Base-by-base conservation (phyloP, 2,888 invertebrate genomes). In the Heliconius hortense region DNA sequence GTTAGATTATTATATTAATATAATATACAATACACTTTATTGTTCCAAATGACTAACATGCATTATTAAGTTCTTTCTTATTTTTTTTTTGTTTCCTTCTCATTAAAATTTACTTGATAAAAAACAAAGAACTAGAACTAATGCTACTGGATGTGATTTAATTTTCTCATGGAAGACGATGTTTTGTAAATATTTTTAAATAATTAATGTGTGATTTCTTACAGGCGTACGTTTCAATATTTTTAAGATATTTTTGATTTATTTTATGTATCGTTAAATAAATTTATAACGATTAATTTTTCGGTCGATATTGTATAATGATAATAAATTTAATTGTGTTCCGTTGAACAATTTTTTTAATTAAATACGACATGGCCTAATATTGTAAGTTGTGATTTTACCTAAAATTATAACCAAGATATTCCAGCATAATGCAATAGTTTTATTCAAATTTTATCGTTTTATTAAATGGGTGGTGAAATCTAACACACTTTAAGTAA, bases 341-440 rank as follows among this genome's bases (percentile, higher is more conserved):
- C 66, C 39, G 90, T 89, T 88, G 84, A 86, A 87, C 92, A 92
- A 92, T 92, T 93, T 92, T 93, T 93, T 93, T 92, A 71, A 76
- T 93, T 92, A 92, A 88, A 91, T 93, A 93, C 91, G 92, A 92
- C 92, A 91, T 92, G 91, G 92, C 90, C 90, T 92, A 91, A 91
- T 92, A 93, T 89, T 91, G 92, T 91, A 93, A 91, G 91, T 92
- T 93, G 24, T 66, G 39, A 93, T 93, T 92, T 56, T 91, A 93
- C 87, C 88, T 93, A 89, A 94, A 94, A 93, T 93, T 94, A 94
- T 93, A 92, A 91, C 92, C 92, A 92, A 90, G 91, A 90, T 90
- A 89, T 89, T 88, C 88, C 91, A 91, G 89, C 90, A 89, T 89
- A 92, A 93, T 92, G 89, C 90, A 93, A 87, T 88, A 89, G 87